Evolutionary conservation across 1,140 invertebrate genomes (phyloP).

Genomic region (Neodiprion lecontei): DNA sequence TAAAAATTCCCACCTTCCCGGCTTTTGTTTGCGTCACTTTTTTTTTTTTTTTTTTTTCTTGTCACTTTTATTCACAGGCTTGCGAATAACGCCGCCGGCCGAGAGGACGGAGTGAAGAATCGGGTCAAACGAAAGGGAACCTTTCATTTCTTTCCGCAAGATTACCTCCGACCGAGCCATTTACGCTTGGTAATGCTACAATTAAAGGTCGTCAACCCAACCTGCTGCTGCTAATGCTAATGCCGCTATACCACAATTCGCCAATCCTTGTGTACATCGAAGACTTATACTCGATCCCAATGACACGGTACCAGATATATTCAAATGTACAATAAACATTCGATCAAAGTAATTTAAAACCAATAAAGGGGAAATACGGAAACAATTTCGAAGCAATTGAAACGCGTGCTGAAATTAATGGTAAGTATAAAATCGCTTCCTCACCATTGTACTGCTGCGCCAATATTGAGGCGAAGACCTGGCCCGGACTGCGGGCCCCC

Average conservation of each 20-base stretch:
- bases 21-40: not conserved
- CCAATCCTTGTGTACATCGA: no score
- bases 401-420: no score
- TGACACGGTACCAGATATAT: no score
- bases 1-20: not conserved
- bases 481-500: conserved; percentile 64
- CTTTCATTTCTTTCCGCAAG: conserved; percentile 1
- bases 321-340: no score
- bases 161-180: not conserved
- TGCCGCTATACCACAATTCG: no score
- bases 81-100: not conserved
- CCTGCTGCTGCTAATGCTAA: not conserved
- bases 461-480: conserved; percentile 69
- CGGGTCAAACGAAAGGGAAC: not conserved
- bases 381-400: not conserved
- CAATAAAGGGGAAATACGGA: not conserved
- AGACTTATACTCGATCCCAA: no score
- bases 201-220: not conserved
- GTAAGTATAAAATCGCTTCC: conserved; percentile 24
- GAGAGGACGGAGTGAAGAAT: not conserved
- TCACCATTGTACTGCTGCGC: conserved; percentile 61
- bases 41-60: no score
- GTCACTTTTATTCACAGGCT: no score
- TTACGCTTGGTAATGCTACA: not conserved
- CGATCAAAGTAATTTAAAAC: no score